These are phyloP conservation scores for Rhamnusium bicolor DNA, from an alignment of 2,888 invertebrate genomes.

Conservation along the genomic window DNA sequence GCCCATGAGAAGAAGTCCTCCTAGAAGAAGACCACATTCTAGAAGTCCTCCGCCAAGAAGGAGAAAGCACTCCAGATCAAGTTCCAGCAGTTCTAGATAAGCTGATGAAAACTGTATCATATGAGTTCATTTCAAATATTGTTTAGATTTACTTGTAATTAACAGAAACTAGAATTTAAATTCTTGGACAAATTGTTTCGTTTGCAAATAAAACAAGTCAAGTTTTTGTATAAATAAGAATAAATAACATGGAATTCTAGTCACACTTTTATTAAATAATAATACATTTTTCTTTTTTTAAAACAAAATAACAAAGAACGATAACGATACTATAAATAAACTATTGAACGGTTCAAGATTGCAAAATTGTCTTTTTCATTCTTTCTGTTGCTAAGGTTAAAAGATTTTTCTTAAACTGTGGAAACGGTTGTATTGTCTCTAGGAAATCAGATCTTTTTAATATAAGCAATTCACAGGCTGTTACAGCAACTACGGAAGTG, in stretches of 20 bases:
- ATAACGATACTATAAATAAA: background rate
- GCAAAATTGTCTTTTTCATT: background rate
- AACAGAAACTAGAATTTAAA: background rate
- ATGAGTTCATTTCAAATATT: background rate
- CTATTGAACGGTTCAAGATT: background rate
- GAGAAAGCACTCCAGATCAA: constrained; percentile 77
- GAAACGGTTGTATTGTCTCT: constrained; percentile 65
- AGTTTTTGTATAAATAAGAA: background rate
- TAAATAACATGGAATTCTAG: background rate
- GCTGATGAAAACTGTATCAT: background rate
- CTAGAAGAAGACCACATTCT: constrained; percentile 75
- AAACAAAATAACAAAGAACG: background rate
- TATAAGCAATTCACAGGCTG: constrained; percentile 69
- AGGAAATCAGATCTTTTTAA: constrained; percentile 67
- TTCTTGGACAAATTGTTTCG: background rate
- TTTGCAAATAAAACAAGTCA: background rate
- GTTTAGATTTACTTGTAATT: background rate
- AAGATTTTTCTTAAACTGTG: constrained; percentile 59
- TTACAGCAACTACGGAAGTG: constrained; percentile 69
- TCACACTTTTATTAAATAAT: background rate
- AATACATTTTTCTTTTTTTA: background rate
- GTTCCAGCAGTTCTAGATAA: constrained; percentile 82
- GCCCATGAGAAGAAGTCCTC: constrained; percentile 71
- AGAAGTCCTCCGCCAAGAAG: constrained; percentile 76
- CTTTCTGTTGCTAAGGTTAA: constrained; percentile 11